Percentiles rank a stretch among this genome's conserved stretches.
phyloP scores from a whole-genome alignment of 1,140 invertebrate genomes.

The Delia radicum region DNA sequence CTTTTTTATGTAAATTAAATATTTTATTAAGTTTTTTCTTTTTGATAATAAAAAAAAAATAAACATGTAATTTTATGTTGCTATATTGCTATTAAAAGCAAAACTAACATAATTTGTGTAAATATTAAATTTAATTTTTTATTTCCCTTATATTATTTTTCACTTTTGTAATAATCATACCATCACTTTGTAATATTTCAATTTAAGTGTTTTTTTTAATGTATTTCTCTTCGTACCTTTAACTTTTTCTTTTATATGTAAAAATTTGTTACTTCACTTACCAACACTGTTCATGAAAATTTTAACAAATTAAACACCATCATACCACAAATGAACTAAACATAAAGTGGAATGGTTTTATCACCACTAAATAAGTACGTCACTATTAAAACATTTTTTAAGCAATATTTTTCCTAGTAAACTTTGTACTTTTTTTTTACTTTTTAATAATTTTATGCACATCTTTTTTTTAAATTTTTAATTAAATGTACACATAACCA shows the following conservation, averaged over 20 bases:
- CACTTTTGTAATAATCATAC: background rate
- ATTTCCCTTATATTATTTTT: too few species aligned
- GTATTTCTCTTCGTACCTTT: too few species aligned
- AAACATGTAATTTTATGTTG: background rate
- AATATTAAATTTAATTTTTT: background rate
- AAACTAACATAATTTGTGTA: slow-evolving; percentile 2
- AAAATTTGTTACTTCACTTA: too few species aligned
- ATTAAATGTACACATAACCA: too few species aligned
- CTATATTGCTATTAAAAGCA: background rate
- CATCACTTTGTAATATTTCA: background rate
- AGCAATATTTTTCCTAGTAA: background rate
- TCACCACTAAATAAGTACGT: slow-evolving; percentile 55
- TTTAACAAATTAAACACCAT: background rate
- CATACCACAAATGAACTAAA: background rate
- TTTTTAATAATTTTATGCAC: too few species aligned
- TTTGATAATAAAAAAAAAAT: background rate
- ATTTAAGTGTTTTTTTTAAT: too few species aligned
- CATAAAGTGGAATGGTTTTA: slow-evolving; percentile 51
- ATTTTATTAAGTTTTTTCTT: background rate
- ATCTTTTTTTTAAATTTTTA: too few species aligned
- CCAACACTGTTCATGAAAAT: background rate
- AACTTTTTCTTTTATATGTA: too few species aligned
- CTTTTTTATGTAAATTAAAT: too few species aligned
- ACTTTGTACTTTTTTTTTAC: background rate
- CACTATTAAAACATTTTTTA: background rate